Evolutionary conservation across 2,113 vertebrate species (phyloP).

Genomic region (Nanorana parkeri): DNA sequence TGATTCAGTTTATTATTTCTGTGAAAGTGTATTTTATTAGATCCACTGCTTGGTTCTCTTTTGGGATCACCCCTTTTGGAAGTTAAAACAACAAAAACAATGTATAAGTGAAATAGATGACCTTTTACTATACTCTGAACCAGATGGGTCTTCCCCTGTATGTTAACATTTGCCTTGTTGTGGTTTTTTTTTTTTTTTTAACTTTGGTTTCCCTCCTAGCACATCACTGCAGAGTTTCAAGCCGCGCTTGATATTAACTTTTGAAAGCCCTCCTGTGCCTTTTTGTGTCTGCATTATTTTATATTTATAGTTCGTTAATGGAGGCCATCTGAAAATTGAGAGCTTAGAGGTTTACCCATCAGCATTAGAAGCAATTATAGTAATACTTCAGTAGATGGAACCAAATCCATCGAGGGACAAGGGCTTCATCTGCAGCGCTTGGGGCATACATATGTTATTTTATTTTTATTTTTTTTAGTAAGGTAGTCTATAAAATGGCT

Average conservation of each 20-base stretch:
- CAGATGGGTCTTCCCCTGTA: no score
- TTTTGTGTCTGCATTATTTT: conserved; percentile 7
- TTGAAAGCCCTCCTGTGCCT: conserved; percentile 31
- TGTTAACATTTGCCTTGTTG: no score
- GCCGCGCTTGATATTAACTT: background rate
- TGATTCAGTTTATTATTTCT: conserved; percentile 15
- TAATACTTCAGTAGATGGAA: background rate
- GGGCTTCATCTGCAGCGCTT: background rate
- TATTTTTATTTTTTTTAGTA: conserved; percentile 8
- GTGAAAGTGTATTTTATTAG: background rate
- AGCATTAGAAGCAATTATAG: background rate
- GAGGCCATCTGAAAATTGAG: background rate
- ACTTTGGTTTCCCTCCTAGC: no score
- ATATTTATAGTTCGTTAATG: background rate
- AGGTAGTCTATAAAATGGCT: conserved; percentile 55
- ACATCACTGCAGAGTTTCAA: conserved; percentile 10
- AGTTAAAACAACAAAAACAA: background rate
- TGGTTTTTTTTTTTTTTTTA: no score
- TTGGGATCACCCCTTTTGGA: background rate
- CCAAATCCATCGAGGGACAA: background rate
- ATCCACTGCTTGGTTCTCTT: background rate
- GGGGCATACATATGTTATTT: no score
- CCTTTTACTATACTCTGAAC: no score
- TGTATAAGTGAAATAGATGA: background rate
- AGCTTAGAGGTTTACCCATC: background rate